Base-by-base conservation (phyloP, 92 coral and sea anemone genomes). In the Pocillopora meandrina region DNA sequence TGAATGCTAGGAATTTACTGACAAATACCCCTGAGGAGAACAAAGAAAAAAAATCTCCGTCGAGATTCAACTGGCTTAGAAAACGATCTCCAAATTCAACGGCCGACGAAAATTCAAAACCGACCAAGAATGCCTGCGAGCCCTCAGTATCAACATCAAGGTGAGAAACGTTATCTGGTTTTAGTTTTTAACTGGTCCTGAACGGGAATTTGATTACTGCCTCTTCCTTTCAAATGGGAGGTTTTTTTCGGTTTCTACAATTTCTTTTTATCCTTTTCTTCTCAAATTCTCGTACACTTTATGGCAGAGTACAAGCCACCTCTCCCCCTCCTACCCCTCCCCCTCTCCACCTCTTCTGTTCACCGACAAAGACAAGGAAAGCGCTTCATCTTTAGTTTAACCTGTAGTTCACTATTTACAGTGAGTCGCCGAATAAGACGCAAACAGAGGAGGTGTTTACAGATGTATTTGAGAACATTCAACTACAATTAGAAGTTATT, bases 401-500 rank as follows among this genome's bases (percentile, higher is more conserved):
- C 17, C 16, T 52, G 20, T n/a, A 5, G 10, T 61, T 78, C 19
- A 31, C 82, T 63, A 57, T 56, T 59, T 61, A 12, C 61, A 83
- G 86, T 49, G 86, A 62, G 13, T 23, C 62, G 11, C 72, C 19
- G n/a, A 52, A 19, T 20, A 83, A 64, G 19, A 20, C 80, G 33
- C 49, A 65, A 36, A 83, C 86, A 12, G 86, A 83, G 10, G 86
- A 83, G 26, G n/a, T 56, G 79, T 62, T 61, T 21, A 26, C 65
- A 16, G 86, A 83, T 62, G 86, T 83, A 19, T 91, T 91, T 76
- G 94, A 91, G 75, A 88, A 66, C 64, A 91, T 91, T 75, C 94
- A 91, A 31, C 71, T 91, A 56, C 94, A 91, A 56, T 87, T 91
- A 21, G 94, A 91, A 49, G 72, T 91, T 61, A 88, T 91, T 59